Evolutionary conservation across 1,140 invertebrate species (phyloP), one percentile per base, ranked within the genome.

Genomic region (Trinorchestia longiramus): DNA sequence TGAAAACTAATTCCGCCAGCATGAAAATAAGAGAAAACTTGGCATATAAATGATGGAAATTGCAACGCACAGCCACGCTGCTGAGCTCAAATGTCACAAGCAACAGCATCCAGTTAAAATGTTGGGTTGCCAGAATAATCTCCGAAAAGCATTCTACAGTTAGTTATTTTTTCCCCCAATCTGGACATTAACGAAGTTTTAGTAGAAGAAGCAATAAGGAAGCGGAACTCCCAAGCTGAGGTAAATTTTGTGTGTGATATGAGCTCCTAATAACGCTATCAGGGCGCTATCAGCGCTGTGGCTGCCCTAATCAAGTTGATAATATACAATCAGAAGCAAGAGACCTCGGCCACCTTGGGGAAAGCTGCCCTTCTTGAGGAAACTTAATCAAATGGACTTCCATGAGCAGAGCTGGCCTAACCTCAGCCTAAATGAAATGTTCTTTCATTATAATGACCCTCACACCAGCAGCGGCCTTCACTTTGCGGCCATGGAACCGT

Each of bases 321-420:
- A 90, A 90, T 90, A 90, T 90, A 90, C 88, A 90, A 90, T 90
- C 88, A 90, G 88, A 90, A 90, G 88, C 88, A 43, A 43, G 88
- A 43, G 88, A 90, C 88, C 88, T 77, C 28, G 62, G 28, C 62
- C 28, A 77, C 62, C 62, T 77, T 28, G 3, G 62, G 62, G 62
- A 77, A 77, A 11, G 62, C 62, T 11, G 62, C 62, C 62, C 62
- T 77, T 77, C 62, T 77, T 77, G 62, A 77, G 62, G 62, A 28
- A 28, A 77, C 28, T 77, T 77, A 77, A 77, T 77, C 62, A 77
- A 77, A 77, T 77, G 62, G 62, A 77, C 62, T 77, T 77, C 62
- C 62, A 77, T 77, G 62, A 77, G 62, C 62, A 77, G 62, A 77
- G 15, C 62, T 1, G 62, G 28, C 62, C 62, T 23, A 77, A 36